These are phyloP conservation scores for Bagarius yarrelli DNA, from an alignment of 2,113 vertebrate genomes.

Conservation along the genomic window DNA sequence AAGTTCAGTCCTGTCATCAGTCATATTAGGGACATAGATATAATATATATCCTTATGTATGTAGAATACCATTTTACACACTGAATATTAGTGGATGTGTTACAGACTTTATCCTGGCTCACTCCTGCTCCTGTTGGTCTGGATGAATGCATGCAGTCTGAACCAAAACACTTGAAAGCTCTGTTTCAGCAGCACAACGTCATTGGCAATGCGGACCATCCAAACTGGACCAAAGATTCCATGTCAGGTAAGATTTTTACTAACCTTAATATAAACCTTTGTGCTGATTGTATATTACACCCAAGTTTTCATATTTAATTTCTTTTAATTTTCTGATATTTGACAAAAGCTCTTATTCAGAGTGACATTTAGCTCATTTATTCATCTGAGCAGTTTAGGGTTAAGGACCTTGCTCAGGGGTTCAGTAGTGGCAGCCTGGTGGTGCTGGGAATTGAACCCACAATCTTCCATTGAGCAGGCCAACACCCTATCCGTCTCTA, in stretches of 20 bases:
- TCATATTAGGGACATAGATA: neutral
- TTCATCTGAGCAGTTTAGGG: too few species aligned
- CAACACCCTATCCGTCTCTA: too few species aligned
- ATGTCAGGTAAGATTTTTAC: conserved; percentile 2
- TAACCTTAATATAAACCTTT: neutral
- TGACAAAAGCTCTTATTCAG: too few species aligned
- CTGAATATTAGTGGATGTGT: conserved; percentile 25
- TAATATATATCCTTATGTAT: too few species aligned
- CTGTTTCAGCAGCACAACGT: conserved; percentile 61
- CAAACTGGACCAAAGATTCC: conserved; percentile 6
- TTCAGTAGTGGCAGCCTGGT: too few species aligned
- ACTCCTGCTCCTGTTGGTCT: conserved; percentile 61
- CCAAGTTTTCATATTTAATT: too few species aligned
- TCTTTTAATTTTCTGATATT: too few species aligned
- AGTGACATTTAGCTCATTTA: too few species aligned
- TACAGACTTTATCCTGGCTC: conserved; percentile 64
- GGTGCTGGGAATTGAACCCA: too few species aligned
- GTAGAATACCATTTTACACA: neutral
- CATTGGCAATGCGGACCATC: conserved; percentile 6
- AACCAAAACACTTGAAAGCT: conserved; percentile 55
- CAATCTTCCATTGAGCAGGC: too few species aligned
- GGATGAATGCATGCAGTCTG: conserved; percentile 63
- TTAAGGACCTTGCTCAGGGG: too few species aligned
- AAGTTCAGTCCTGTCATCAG: neutral
- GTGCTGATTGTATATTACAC: too few species aligned